Evolutionary conservation across 2,113 vertebrate species (phyloP).

Genomic region (Pterocles burchelli): DNA sequence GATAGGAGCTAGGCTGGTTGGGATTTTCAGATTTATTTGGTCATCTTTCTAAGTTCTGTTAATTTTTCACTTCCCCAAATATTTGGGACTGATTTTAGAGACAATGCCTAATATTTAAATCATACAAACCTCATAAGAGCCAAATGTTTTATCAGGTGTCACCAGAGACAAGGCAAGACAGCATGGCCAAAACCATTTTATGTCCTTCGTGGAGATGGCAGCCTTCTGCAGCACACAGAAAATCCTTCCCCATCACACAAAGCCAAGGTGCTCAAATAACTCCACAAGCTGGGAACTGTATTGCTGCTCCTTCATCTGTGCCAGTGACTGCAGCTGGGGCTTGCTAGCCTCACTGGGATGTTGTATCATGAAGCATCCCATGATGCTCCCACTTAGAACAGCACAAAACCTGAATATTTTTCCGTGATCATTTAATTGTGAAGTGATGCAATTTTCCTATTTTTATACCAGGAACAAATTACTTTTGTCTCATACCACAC

Average conservation of each 20-base stretch:
- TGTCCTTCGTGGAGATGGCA: fast-evolving
- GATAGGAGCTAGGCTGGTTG: neutral
- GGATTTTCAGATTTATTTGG: neutral
- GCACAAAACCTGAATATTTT: neutral
- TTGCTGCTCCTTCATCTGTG: neutral
- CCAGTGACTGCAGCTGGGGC: neutral
- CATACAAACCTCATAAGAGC: fast-evolving
- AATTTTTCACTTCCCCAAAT: neutral
- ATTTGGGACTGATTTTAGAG: neutral
- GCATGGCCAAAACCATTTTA: fast-evolving
- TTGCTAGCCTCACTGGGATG: neutral
- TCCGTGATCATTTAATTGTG: neutral
- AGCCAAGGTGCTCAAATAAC: neutral
- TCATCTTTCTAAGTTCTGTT: neutral
- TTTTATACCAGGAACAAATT: neutral
- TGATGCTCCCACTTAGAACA: neutral
- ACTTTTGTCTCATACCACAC: neutral
- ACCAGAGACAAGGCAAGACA: neutral
- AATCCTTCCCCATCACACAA: neutral
- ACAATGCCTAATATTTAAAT: fast-evolving
- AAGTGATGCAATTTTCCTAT: neutral
- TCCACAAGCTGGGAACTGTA: neutral
- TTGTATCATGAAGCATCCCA: neutral
- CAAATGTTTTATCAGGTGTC: neutral
- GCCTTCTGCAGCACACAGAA: too few relatives aligned